phyloP scores from a whole-genome alignment of 2,888 invertebrate genomes.

The Lasioglossum zephyrum region DNA sequence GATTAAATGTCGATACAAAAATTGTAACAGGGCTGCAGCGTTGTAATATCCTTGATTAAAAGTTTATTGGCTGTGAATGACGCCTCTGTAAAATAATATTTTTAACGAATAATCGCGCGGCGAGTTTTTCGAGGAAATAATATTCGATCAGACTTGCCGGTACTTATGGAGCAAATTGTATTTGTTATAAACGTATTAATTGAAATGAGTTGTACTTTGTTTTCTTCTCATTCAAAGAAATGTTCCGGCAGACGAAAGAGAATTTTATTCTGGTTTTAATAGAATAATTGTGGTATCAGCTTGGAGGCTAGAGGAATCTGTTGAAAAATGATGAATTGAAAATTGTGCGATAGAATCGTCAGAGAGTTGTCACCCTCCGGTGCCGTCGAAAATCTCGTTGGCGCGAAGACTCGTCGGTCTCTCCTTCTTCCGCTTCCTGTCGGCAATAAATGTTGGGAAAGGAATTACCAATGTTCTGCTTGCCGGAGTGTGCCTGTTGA shows the following conservation, averaged over 20 bases:
- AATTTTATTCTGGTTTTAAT: no score
- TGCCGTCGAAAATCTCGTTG: slow-evolving; percentile 14
- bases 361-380: neutral
- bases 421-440: slow-evolving; percentile 4
- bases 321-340: neutral
- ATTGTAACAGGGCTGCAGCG: neutral
- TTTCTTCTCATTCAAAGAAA: no score
- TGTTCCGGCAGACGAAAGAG: no score
- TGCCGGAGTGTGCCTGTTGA: slow-evolving; percentile 21
- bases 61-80: neutral
- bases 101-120: neutral
- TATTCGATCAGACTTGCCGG: no score
- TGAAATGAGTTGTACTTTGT: no score
- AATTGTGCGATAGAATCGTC: neutral
- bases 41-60: neutral
- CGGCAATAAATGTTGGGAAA: slow-evolving; percentile 16
- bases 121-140: neutral
- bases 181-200: no score
- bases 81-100: neutral
- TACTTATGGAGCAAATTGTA: no score
- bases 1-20: neutral
- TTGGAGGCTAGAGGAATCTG: neutral
- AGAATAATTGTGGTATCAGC: neutral
- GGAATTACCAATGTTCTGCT: slow-evolving; percentile 22
- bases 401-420: slow-evolving; percentile 18